Evolutionary conservation across 2,888 invertebrate genomes (phyloP).

Genomic region (Abscondita cerata): DNA sequence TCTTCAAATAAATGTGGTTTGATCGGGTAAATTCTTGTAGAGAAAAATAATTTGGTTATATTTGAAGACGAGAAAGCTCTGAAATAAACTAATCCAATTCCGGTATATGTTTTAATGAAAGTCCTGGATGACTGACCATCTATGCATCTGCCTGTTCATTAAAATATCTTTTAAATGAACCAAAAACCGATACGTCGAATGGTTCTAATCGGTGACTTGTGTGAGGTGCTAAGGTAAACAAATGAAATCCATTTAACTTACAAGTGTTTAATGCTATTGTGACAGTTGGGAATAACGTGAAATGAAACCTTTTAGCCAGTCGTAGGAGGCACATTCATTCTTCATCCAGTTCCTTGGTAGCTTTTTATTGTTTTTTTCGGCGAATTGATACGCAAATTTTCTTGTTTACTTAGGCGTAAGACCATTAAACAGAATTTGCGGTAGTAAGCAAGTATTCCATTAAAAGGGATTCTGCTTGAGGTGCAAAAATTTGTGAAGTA

Average conservation of each 20-base stretch:
- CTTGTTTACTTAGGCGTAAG: conserved; percentile 16
- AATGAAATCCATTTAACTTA: neutral
- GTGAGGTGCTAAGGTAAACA: neutral
- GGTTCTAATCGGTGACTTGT: neutral
- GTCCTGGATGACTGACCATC: neutral
- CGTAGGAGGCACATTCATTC: too few species aligned
- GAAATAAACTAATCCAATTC: neutral
- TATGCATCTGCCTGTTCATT: neutral
- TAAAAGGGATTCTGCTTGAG: conserved; percentile 2
- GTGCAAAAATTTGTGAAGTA: conserved; percentile 3
- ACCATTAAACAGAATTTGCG: conserved; percentile 2
- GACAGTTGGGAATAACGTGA: neutral
- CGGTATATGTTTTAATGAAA: neutral
- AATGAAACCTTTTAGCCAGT: too few species aligned
- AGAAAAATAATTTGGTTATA: neutral
- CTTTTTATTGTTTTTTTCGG: conserved; percentile 2
- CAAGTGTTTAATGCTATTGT: neutral
- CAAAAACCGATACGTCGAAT: neutral
- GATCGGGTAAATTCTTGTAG: neutral
- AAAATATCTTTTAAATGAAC: neutral
- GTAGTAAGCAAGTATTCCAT: conserved; percentile 1
- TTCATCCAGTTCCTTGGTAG: too few species aligned
- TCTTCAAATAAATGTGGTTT: neutral
- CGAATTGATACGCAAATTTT: conserved; percentile 4
- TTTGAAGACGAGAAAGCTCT: neutral